Conservation (phyloP, 2,113 vertebrate species). For the Tachycineta bicolor region DNA sequence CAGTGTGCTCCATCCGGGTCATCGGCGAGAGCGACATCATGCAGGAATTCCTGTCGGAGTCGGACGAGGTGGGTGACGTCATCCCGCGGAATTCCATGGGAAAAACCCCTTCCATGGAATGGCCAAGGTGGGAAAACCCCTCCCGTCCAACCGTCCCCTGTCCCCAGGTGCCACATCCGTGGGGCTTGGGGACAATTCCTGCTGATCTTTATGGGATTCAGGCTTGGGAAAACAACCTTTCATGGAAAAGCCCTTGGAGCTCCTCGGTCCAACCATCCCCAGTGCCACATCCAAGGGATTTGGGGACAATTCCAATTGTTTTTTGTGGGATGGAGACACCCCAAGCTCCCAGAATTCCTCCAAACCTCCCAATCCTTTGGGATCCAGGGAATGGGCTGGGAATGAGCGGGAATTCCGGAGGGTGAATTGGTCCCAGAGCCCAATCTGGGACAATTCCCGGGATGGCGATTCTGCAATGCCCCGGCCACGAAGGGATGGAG, state of each 20-base stretch:
- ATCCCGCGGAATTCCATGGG: neutral
- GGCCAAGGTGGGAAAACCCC: accelerated
- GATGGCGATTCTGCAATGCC: too few relatives aligned
- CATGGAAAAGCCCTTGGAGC: neutral
- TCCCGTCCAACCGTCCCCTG: accelerated
- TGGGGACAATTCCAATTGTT: neutral
- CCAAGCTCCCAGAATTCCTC: neutral
- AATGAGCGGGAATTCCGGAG: neutral
- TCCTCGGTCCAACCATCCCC: neutral
- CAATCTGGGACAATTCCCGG: neutral
- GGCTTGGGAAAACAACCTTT: too few relatives aligned
- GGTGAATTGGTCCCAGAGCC: neutral
- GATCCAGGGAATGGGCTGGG: neutral
- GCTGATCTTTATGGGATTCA: accelerated
- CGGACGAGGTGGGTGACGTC: slow-evolving; percentile 85
- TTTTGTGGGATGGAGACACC: neutral
- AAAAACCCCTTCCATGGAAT: neutral
- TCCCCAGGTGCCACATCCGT: neutral
- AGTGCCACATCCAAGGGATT: neutral
- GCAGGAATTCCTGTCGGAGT: slow-evolving; percentile 98
- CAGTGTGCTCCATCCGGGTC: slow-evolving; percentile 94
- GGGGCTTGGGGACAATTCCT: neutral
- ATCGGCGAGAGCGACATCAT: slow-evolving; percentile 98
- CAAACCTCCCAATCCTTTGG: accelerated
- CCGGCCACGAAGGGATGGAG: too few relatives aligned